A percentile compares a stretch with the other conserved stretches of the same genome.
Conservation (phyloP, 2,797 vertebrate genomes). For the Chelon labrosus region DNA sequence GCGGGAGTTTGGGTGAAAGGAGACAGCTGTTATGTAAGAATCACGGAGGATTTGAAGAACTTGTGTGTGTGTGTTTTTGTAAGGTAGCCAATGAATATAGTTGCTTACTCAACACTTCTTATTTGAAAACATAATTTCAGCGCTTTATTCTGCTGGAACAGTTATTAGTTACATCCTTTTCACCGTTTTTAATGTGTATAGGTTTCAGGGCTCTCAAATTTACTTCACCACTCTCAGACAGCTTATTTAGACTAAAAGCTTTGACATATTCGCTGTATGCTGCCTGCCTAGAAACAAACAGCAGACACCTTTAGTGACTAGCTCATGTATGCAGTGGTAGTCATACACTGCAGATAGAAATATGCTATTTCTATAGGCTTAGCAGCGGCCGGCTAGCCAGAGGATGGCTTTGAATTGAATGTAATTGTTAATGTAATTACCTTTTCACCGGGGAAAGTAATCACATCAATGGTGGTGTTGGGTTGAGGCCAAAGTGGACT, state of each 20-base stretch:
- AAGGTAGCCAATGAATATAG: not conserved
- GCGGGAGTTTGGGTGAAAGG: not conserved
- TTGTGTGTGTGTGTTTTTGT: not conserved
- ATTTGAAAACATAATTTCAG: not conserved
- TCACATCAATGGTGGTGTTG: not conserved
- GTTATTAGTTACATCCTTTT: no score
- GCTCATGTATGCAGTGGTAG: not conserved
- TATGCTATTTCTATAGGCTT: not conserved
- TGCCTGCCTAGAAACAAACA: not conserved
- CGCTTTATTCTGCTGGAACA: not conserved
- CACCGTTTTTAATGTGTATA: no score
- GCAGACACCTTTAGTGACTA: not conserved
- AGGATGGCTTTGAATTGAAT: not conserved
- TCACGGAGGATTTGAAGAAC: not conserved
- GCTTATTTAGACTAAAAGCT: not conserved
- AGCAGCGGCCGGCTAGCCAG: not conserved
- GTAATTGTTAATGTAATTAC: not conserved
- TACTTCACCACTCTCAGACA: no score
- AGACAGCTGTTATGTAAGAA: not conserved
- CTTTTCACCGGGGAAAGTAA: not conserved
- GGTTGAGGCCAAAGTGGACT: slow-evolving; percentile 31
- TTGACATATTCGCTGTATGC: not conserved
- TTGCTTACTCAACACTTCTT: not conserved
- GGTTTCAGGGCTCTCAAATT: not conserved
- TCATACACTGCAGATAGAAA: not conserved